Base-by-base conservation (phyloP, 2,888 invertebrate species). In the Drosophila nigricruria region DNA sequence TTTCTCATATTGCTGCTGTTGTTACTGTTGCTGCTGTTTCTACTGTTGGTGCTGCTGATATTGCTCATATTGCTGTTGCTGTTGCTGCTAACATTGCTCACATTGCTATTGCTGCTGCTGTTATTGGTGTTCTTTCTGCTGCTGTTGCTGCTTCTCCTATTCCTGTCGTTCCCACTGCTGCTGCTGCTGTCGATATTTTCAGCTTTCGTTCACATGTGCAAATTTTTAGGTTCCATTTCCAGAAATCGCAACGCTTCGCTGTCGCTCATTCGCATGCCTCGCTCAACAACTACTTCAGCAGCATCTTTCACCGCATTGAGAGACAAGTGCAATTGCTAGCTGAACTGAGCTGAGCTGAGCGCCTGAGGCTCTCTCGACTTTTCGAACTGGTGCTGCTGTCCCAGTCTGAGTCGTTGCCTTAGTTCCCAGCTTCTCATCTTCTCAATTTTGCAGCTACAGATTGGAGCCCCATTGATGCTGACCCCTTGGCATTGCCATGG, bases 401-500 rank as follows among this genome's bases (percentile, higher is more conserved):
- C 5, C 30, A 14, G 45, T 36, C 25, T 2, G 12, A 47, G 61
- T 42, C 38, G 65, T 62, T 59, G 54, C 62, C 38, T 36, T 62
- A 75, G 56, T 36, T 65, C 43, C 30, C 67, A 56, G 49, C 67
- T 12, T 59, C 65, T 36, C 63, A 49, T 20, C 40, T 27, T 32
- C 65, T 27, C 66, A 57, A 38, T 56, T 50, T 45, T 60, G 47
- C 75, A 68, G 68, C 73, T 62, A 43, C 58, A 72, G 50, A 38
- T 45, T 63, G 65, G 14, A 65, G 45, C 54, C 57, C 78, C 77
- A 77, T 70, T 70, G 78, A 73, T 70, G 77, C 60, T 77, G 77
- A 77, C 77, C 77, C 74, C 74, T 66, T 52, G 65, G 74, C 77
- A 73, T 59, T 77, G 74, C 70, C 70, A 61, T 74, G 74, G 77